These are phyloP conservation scores for Ethmia dodecea DNA, from an alignment of 2,888 invertebrate genomes.

Conservation along the genomic window DNA sequence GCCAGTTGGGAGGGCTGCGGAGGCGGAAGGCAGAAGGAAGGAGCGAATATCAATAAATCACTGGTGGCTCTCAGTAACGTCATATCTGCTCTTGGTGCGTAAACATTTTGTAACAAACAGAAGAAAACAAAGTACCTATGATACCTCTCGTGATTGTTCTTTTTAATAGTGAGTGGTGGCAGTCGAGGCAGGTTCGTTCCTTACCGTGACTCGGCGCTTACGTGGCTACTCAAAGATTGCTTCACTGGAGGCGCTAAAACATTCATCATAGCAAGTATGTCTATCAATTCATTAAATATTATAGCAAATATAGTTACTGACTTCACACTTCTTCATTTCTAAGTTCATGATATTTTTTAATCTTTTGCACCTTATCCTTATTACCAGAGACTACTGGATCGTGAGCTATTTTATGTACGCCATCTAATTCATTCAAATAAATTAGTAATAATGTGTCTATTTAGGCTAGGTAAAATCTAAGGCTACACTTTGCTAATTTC, in stretches of 20 bases:
- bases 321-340: no score
- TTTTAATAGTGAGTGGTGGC: slow-evolving; percentile 39
- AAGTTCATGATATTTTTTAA: no score
- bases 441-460: no score
- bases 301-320: no score
- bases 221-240: slow-evolving; percentile 89
- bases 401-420: no score
- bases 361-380: no score
- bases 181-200: slow-evolving; percentile 80
- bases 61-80: slow-evolving; percentile 89
- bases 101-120: slow-evolving; percentile 17
- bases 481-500: no score
- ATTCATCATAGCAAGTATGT: slow-evolving; percentile 88
- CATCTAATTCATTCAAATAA: no score
- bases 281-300: no score
- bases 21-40: slow-evolving; percentile 79
- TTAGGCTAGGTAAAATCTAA: no score
- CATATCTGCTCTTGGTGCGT: slow-evolving; percentile 88
- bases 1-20: slow-evolving; percentile 87
- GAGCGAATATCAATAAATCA: slow-evolving; percentile 87
- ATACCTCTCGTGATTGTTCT: background rate
- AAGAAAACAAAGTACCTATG: background rate
- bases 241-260: slow-evolving; percentile 88
- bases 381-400: no score
- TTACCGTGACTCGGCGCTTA: slow-evolving; percentile 87